Percentiles rank a stretch among this genome's conserved stretches.
Evolutionary conservation across 2,113 vertebrate species (phyloP).

Genomic region (Herpailurus yagouaroundi): DNA sequence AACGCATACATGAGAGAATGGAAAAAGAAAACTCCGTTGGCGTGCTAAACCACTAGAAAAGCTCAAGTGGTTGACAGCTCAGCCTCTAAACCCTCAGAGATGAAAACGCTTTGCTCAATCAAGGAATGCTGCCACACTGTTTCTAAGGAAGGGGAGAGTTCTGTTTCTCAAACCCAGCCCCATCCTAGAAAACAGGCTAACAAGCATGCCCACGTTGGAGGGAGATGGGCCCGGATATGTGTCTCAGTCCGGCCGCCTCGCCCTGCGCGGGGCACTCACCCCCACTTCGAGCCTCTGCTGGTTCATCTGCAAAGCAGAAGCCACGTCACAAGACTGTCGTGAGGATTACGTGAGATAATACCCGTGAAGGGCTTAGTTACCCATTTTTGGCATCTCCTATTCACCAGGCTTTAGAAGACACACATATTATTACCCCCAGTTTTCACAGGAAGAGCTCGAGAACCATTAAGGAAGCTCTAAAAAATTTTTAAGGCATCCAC

Average conservation of each 20-base stretch:
- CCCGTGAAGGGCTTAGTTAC: background rate
- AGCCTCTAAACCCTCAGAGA: slow-evolving; percentile 41
- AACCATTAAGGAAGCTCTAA: background rate
- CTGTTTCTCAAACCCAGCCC: background rate
- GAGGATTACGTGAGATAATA: background rate
- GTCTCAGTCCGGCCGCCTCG: background rate
- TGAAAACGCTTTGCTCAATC: background rate
- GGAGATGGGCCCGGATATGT: background rate
- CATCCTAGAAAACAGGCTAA: background rate
- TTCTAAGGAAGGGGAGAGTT: slow-evolving; percentile 19
- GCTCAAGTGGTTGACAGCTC: background rate
- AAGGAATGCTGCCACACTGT: slow-evolving; percentile 17
- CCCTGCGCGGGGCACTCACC: too few species aligned
- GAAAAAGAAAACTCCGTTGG: slow-evolving; percentile 73
- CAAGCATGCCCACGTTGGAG: background rate
- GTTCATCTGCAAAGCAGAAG: background rate
- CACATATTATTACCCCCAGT: background rate
- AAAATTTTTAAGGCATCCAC: background rate
- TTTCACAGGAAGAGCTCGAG: slow-evolving; percentile 24
- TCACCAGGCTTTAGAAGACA: slow-evolving; percentile 25
- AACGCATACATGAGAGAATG: slow-evolving; percentile 58
- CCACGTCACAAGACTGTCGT: background rate
- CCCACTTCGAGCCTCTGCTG: background rate
- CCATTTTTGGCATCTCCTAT: background rate
- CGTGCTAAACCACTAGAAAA: slow-evolving; percentile 73